These are phyloP conservation scores for Morelia viridis DNA, from an alignment of 2,797 vertebrate species.

Conservation along the genomic window DNA sequence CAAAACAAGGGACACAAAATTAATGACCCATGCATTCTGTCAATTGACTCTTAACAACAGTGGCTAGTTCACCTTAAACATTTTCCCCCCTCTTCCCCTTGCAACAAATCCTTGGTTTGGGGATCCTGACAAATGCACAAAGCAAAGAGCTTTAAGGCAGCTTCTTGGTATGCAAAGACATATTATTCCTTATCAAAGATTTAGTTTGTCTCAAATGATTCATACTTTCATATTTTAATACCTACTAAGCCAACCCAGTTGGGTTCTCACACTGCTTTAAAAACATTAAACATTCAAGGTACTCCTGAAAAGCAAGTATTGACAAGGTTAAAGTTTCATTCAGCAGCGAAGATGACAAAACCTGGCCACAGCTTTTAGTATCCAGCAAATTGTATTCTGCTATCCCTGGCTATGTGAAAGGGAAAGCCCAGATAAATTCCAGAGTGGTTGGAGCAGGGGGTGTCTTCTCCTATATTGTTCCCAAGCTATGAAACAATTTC, in stretches of 20 bases:
- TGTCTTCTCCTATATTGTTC: rapidly evolving
- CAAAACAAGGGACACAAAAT: constrained; percentile 99
- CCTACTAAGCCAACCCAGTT: constrained; percentile 13
- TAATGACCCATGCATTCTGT: constrained; percentile 96
- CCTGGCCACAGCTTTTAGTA: constrained; percentile 36
- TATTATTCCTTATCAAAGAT: not conserved
- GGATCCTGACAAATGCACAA: constrained; percentile 59
- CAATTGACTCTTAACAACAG: constrained; percentile 92
- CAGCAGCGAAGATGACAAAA: constrained; percentile 43
- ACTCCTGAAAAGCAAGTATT: constrained; percentile 55
- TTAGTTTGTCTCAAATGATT: constrained; percentile 17
- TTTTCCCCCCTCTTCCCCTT: constrained; percentile 59
- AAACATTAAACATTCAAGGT: constrained; percentile 42
- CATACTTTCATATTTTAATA: constrained; percentile 39
- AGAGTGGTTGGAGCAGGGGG: not conserved
- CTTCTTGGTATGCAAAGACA: not conserved
- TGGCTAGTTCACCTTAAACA: constrained; percentile 84
- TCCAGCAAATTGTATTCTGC: constrained; percentile 43
- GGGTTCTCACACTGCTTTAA: constrained; percentile 43
- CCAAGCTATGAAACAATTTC: rapidly evolving
- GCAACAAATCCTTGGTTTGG: constrained; percentile 75
- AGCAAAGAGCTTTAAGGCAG: constrained; percentile 42
- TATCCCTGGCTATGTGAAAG: constrained; percentile 42
- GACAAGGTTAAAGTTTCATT: constrained; percentile 52
- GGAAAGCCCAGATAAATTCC: constrained; percentile 19